phyloP scores from a whole-genome alignment of 2,113 vertebrate genomes.

The Ictidomys tridecemlineatus region DNA sequence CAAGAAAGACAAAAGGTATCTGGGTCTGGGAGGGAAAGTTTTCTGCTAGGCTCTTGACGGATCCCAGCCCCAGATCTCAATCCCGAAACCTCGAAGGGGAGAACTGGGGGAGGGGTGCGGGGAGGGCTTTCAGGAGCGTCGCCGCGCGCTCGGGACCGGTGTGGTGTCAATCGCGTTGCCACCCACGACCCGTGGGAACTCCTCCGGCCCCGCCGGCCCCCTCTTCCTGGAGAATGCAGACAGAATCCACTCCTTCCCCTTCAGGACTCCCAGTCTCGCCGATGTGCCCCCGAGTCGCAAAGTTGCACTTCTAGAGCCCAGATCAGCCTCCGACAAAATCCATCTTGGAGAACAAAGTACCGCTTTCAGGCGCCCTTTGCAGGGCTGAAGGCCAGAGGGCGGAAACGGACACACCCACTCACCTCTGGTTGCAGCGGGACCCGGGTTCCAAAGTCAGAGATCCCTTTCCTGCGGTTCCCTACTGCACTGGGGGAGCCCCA shows the following conservation, averaged over 20 bases:
- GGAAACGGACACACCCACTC: slow-evolving; percentile 68
- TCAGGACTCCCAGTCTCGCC: background rate
- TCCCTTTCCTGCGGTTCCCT: background rate
- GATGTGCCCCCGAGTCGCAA: background rate
- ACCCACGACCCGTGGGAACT: slow-evolving; percentile 32
- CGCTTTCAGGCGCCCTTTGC: background rate
- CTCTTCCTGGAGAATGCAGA: background rate
- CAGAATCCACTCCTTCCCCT: background rate
- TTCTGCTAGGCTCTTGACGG: background rate
- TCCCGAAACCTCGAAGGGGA: background rate
- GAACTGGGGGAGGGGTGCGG: background rate
- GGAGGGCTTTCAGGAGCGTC: slow-evolving; percentile 15
- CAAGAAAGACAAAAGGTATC: slow-evolving; percentile 67
- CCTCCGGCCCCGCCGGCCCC: background rate
- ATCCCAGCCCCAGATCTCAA: background rate
- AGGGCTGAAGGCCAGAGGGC: background rate
- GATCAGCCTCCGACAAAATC: background rate
- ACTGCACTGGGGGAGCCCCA: background rate
- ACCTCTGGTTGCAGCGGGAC: fast-evolving
- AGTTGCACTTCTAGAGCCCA: slow-evolving; percentile 65
- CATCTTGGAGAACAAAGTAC: background rate
- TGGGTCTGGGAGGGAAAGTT: slow-evolving; percentile 66
- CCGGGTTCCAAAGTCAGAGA: fast-evolving
- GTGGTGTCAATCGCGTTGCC: background rate
- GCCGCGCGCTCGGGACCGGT: background rate